Evolutionary conservation across 2,888 invertebrate species (phyloP).

Genomic region (Meghimatium bilineatum): DNA sequence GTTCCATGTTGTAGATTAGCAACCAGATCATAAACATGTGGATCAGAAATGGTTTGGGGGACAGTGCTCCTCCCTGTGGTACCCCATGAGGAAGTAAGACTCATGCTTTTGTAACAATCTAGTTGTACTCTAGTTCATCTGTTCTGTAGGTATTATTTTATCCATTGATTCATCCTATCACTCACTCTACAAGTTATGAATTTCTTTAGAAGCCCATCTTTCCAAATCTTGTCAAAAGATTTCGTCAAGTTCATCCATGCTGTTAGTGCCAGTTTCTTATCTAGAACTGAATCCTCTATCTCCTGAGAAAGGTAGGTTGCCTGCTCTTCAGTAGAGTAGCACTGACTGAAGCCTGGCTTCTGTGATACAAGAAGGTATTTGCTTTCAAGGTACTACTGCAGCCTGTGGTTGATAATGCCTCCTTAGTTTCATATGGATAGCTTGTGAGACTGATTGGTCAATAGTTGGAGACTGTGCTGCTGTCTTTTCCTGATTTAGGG

Average conservation of each 20-base stretch:
- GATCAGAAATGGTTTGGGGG: no score
- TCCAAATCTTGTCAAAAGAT: background rate
- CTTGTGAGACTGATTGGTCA: conserved; percentile 18
- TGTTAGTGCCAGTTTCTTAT: background rate
- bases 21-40: no score
- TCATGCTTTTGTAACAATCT: background rate
- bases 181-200: background rate
- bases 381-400: background rate
- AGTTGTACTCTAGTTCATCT: background rate
- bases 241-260: background rate
- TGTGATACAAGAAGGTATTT: background rate
- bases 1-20: no score
- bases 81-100: background rate
- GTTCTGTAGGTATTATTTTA: background rate
- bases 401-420: conserved; percentile 13
- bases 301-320: background rate
- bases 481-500: background rate
- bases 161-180: background rate
- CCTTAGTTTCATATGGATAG: conserved; percentile 7
- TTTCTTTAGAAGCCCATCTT: background rate
- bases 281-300: background rate
- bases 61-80: no score
- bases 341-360: background rate
- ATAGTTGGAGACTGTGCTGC: background rate
- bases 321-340: background rate